Evolutionary conservation across 2,888 invertebrate species (phyloP), one percentile per base, ranked within the genome.

Genomic region (Drosophila barbarae): DNA sequence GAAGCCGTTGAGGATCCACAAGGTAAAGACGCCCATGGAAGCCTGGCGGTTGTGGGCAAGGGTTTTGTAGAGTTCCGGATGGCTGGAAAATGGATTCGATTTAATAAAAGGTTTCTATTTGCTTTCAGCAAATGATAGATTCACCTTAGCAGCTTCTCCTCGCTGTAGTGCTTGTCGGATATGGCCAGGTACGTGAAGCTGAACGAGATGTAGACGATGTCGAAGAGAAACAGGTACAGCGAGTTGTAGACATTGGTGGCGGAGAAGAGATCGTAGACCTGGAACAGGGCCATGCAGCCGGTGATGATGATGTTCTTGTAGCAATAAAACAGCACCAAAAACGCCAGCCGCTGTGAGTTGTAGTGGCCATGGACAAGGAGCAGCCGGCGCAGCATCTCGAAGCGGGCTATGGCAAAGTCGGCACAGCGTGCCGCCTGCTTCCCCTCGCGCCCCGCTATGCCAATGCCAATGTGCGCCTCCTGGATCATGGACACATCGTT

Each of bases 401-500:
- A 97, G 74, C 93, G 93, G 5, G 94, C 93, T 73, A 97, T 93
- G 0, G 95, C 95, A 88, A 95, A 97, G 88, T 97, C 96, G 0
- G 96, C 94, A 73, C 93, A 94, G 53, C 92, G 92, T 2, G 93
- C 92, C 0, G 93, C 93, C 77, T 93, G 93, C 42, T 93, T 90
- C 0, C 93, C 93, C 72, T 93, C 93, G 57, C 91, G 91, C 6
- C 93, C 93, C 70, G 92, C 91, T 53, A 93, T 92, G 73, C 96
- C 96, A 60, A 96, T 91, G 56, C 98, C 98, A 13, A 98, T 95
- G 84, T 98, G 96, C 0, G 98, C 98, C 87, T 97, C 97, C 86
- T 97, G 97, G 80, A 98, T 98, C 98, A 98, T 98, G 38, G 97
- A 96, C 36, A 98, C 98, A 88, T 98, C 98, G 89, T 98, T 98